Conservation (phyloP, 1,140 invertebrate species). For the Drosophila pachea region DNA sequence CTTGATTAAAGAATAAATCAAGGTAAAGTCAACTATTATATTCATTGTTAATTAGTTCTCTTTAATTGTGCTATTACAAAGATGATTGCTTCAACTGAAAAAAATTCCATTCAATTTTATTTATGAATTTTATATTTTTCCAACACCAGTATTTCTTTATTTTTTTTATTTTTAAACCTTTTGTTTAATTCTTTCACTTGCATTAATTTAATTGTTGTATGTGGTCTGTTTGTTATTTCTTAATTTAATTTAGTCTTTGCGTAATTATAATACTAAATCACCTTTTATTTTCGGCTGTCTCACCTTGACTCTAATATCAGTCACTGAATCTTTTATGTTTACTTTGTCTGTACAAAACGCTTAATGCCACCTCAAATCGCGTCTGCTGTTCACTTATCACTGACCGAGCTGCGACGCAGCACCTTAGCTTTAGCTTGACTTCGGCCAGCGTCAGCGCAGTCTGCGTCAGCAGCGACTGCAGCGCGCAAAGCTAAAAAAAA, state of each 20-base stretch:
- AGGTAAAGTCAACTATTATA: too few species aligned
- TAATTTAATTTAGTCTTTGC: neutral
- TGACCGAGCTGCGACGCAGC: conserved; percentile 37
- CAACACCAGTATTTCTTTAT: neutral
- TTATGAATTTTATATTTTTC: neutral
- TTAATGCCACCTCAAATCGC: conserved; percentile 11
- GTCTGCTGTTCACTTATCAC: conserved; percentile 64
- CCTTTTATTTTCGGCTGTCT: neutral
- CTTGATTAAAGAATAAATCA: too few species aligned
- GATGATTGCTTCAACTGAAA: neutral
- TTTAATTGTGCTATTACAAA: neutral
- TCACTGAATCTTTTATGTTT: too few species aligned
- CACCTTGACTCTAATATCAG: too few species aligned
- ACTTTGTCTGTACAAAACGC: too few species aligned
- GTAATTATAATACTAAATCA: neutral
- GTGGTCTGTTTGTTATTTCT: neutral
- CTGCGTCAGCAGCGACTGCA: neutral
- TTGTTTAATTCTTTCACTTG: neutral
- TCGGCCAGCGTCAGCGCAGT: conserved; percentile 15
- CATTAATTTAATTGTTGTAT: too few species aligned
- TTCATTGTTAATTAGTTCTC: neutral
- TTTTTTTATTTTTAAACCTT: neutral
- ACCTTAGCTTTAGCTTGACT: conserved; percentile 52
- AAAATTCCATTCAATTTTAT: neutral
- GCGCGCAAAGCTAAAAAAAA: too few species aligned